Evolutionary conservation across 2,797 vertebrate genomes (phyloP).

Genomic region (Melopsittacus undulatus): DNA sequence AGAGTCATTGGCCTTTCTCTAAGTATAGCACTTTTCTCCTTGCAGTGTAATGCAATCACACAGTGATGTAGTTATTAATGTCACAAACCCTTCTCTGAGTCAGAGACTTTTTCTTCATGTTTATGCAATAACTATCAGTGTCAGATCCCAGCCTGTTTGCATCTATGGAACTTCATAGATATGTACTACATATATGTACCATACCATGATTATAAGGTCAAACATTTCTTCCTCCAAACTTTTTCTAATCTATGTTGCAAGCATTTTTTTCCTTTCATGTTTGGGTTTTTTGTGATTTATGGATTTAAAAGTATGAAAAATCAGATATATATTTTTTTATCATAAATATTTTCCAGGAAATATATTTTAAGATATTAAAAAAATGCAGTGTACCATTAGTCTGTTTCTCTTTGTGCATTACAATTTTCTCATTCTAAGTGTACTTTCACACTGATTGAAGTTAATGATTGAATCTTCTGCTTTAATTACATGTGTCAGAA

Average conservation of each 20-base stretch:
- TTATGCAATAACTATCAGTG: background rate
- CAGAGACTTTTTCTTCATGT: background rate
- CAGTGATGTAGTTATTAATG: background rate
- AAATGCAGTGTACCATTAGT: background rate
- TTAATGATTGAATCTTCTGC: conserved; percentile 46
- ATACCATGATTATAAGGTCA: background rate
- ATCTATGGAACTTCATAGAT: background rate
- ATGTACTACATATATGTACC: background rate
- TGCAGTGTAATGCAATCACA: background rate
- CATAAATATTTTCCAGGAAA: background rate
- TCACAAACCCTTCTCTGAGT: background rate
- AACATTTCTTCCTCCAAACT: background rate
- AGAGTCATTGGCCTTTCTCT: rapidly evolving
- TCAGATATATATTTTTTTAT: background rate
- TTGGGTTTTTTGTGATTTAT: background rate
- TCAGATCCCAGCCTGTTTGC: background rate
- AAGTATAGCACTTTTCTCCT: background rate
- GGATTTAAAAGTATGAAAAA: background rate
- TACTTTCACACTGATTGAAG: conserved; percentile 34
- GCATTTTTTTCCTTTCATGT: background rate
- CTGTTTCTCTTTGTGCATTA: background rate
- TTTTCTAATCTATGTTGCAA: background rate
- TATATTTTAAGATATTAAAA: background rate
- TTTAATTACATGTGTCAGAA: conserved; percentile 60
- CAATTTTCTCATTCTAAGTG: conserved; percentile 3